Conservation (phyloP, 2,888 invertebrate species). For the Troglohyphantes excavatus region DNA sequence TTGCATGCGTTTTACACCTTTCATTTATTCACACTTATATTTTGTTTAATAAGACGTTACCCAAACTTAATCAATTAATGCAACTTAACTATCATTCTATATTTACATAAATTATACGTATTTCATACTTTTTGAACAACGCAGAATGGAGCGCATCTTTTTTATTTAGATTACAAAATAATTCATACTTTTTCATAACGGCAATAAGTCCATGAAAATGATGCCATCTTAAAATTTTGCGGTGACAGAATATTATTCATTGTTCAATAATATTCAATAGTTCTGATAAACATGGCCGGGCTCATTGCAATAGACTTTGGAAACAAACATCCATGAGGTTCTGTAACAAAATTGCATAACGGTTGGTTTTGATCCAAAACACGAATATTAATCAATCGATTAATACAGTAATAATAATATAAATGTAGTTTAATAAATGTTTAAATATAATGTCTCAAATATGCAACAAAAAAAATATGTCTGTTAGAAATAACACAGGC, state of each 20-base stretch:
- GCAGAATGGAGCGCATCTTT: neutral
- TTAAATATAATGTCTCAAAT: neutral
- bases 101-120: slow-evolving; percentile 57
- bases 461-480: neutral
- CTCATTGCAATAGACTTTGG: slow-evolving; percentile 58
- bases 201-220: neutral
- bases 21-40: slow-evolving; percentile 5
- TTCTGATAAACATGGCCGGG: slow-evolving; percentile 48
- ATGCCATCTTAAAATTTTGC: neutral
- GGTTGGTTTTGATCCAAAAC: neutral
- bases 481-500: neutral
- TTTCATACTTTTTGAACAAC: neutral
- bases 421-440: neutral
- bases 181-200: neutral
- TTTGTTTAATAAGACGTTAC: neutral
- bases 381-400: neutral
- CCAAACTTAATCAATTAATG: neutral
- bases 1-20: slow-evolving; percentile 58
- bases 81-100: slow-evolving; percentile 33
- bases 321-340: slow-evolving; percentile 7
- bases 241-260: neutral
- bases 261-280: slow-evolving; percentile 6
- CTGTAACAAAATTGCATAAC: neutral
- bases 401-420: neutral
- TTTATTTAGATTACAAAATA: neutral